A percentile compares a stretch with the other conserved stretches of the same genome.
phyloP scores from a whole-genome alignment of 2,888 invertebrate genomes.

The Rhamnusium bicolor region DNA sequence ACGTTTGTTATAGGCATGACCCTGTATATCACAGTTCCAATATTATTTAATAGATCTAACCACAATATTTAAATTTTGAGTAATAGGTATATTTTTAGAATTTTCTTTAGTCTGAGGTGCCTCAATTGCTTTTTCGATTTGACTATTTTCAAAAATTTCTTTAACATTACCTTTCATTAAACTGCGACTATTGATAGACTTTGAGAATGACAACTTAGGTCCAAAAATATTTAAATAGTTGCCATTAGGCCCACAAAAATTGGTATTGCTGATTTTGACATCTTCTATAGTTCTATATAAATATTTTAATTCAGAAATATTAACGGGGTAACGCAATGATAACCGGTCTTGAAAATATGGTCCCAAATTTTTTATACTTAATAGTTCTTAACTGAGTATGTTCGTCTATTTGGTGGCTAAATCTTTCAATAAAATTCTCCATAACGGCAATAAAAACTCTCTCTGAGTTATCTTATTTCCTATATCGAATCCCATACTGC shows the following conservation, averaged over 20 bases:
- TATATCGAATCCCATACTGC: too few species aligned
- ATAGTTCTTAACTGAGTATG: too few species aligned
- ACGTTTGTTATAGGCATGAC: not conserved
- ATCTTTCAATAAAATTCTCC: too few species aligned
- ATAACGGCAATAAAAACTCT: too few species aligned
- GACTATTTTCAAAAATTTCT: not conserved
- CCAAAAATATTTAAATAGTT: not conserved
- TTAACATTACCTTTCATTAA: not conserved
- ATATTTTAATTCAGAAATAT: not conserved
- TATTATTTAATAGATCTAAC: not conserved
- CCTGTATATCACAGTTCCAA: not conserved
- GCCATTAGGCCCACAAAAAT: not conserved
- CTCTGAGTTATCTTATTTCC: too few species aligned
- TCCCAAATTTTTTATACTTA: too few species aligned
- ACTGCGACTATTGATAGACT: not conserved
- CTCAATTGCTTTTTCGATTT: not conserved
- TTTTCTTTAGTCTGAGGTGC: not conserved
- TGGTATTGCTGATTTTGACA: not conserved
- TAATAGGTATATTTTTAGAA: not conserved
- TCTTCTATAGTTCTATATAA: not conserved
- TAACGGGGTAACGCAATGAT: not conserved
- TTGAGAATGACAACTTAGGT: not conserved
- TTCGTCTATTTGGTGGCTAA: too few species aligned
- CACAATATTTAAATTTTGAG: not conserved
- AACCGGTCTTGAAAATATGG: not conserved